phyloP scores from a whole-genome alignment of 1,140 invertebrate species.

The Drosophila bipectinata region DNA sequence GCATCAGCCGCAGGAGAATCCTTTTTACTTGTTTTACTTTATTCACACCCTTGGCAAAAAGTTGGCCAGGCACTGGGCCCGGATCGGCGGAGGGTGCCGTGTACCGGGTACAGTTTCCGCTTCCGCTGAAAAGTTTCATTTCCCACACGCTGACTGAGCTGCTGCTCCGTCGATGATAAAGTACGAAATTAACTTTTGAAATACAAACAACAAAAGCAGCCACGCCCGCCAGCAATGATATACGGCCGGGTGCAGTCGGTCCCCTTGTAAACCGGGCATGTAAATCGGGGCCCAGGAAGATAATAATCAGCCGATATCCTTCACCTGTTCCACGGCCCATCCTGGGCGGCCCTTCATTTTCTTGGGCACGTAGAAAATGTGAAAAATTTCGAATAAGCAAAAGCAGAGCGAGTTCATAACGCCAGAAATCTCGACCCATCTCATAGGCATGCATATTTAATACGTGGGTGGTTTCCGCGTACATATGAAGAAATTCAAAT shows the following conservation, averaged over 20 bases:
- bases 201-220: conserved; percentile 68
- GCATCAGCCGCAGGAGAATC: conserved; percentile 3
- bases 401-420: conserved; percentile 55
- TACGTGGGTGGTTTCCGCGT: conserved; percentile 36
- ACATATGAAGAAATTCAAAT: background rate
- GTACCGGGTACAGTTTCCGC: conserved; percentile 67
- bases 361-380: conserved; percentile 74
- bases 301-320: conserved; percentile 32
- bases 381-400: conserved; percentile 69
- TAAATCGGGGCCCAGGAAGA: conserved; percentile 23
- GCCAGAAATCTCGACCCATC: conserved; percentile 42
- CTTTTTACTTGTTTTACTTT: conserved; percentile 78
- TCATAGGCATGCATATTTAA: conserved; percentile 79
- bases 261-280: conserved; percentile 28
- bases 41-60: conserved; percentile 65
- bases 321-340: conserved; percentile 28
- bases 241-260: conserved; percentile 9
- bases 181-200: conserved; percentile 78
- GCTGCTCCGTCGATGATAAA: conserved; percentile 59
- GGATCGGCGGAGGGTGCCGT: background rate
- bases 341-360: conserved; percentile 23
- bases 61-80: conserved; percentile 17
- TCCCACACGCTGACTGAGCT: conserved; percentile 58
- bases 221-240: conserved; percentile 45
- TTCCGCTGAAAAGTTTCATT: conserved; percentile 79